Conservation (phyloP, 2,113 vertebrate species). For the Podiceps cristatus region DNA sequence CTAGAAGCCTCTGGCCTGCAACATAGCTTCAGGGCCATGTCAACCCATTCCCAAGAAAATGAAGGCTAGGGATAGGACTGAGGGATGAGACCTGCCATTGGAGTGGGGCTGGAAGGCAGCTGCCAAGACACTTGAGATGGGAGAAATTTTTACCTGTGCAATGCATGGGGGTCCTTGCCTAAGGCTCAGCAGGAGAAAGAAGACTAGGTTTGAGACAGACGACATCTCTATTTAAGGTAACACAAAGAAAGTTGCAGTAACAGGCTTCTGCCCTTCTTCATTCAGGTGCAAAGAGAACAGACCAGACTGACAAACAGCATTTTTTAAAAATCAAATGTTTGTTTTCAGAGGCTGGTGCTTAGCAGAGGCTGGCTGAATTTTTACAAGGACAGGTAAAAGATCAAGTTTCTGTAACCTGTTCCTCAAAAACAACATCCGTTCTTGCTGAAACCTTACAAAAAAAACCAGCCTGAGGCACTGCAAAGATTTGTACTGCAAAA, state of each 20-base stretch:
- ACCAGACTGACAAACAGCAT: not conserved
- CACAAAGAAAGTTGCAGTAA: not conserved
- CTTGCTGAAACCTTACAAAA: not conserved
- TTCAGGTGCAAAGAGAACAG: not conserved
- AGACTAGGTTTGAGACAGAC: not conserved
- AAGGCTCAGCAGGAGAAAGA: not conserved
- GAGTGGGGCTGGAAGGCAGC: not conserved
- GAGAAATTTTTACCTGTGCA: not conserved
- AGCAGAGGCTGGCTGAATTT: not conserved
- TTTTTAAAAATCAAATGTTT: conserved; percentile 5
- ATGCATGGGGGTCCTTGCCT: not conserved
- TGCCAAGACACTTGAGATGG: not conserved
- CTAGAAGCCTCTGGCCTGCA: not conserved
- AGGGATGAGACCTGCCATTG: not conserved
- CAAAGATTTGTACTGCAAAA: not conserved
- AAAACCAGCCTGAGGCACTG: conserved; percentile 12
- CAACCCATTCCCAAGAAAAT: not conserved
- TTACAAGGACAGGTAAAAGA: not conserved
- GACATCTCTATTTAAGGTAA: not conserved
- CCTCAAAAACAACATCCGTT: not conserved
- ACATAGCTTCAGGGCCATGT: fast-evolving
- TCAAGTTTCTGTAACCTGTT: not conserved
- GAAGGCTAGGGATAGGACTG: not conserved
- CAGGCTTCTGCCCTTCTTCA: not conserved
- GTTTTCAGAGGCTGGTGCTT: conserved; percentile 2